Evolutionary conservation across 2,888 invertebrate genomes (phyloP).

Genomic region (Drosophila barbarae): DNA sequence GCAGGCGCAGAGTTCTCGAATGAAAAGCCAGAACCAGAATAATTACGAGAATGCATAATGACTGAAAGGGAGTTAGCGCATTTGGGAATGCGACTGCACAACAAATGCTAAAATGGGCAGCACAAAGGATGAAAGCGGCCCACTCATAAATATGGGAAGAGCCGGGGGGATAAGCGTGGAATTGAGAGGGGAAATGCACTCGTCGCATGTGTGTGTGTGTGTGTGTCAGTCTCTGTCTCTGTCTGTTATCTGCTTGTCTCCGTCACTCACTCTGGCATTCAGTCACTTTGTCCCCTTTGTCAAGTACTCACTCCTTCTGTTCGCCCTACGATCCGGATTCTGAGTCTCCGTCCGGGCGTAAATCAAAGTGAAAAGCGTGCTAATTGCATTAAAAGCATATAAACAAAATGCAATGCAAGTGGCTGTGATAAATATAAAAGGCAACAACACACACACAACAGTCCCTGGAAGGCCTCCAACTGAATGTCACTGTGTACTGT

Average conservation of each 20-base stretch:
- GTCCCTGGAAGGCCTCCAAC: slow-evolving; percentile 19
- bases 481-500: slow-evolving; percentile 24
- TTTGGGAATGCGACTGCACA: slow-evolving; percentile 27
- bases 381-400: slow-evolving; percentile 75
- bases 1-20: neutral
- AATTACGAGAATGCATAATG: slow-evolving; percentile 16
- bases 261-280: slow-evolving; percentile 35
- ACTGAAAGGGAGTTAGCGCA: slow-evolving; percentile 27
- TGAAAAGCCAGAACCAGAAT: neutral
- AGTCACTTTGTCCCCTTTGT: slow-evolving; percentile 42
- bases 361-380: slow-evolving; percentile 75
- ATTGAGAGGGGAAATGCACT: slow-evolving; percentile 24
- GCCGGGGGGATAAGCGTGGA: slow-evolving; percentile 1
- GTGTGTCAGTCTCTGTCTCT: slow-evolving; percentile 1
- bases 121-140: slow-evolving; percentile 69
- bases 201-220: slow-evolving; percentile 24
- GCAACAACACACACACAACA: slow-evolving; percentile 25
- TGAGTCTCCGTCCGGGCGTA: slow-evolving; percentile 56
- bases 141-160: slow-evolving; percentile 62
- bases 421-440: slow-evolving; percentile 64
- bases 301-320: slow-evolving; percentile 44
- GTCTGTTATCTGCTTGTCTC: slow-evolving; percentile 31
- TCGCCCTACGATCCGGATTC: slow-evolving; percentile 30
- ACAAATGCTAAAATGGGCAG: slow-evolving; percentile 50
- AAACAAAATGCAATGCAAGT: slow-evolving; percentile 75